Base-by-base conservation (phyloP, 2,888 invertebrate genomes). In the Elysia crispata region DNA sequence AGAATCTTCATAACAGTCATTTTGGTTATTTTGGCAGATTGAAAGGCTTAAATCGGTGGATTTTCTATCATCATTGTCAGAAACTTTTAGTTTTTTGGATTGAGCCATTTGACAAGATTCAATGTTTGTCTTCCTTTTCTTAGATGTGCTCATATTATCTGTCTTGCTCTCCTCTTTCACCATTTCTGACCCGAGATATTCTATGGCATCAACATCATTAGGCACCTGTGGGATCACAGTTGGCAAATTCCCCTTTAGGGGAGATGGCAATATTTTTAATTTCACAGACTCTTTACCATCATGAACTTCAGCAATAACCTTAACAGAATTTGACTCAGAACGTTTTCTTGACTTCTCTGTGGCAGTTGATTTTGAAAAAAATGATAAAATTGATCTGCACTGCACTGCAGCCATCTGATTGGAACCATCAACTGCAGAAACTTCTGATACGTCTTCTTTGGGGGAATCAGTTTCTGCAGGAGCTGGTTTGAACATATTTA, bases 241-340 rank as follows among this genome's bases (percentile, higher is more conserved):
- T 41, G 41, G 11, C 11, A 11, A 41, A 41, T 41, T 41, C 41
- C 41, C 5, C 11, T 41, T 41, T 3, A 41, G 41, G 41, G 41
- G 41, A 41, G 41, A 41, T 41, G 41, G 41, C 41, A 41, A 41
- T 13, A 28, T 25, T 18, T 69, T 31, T 20, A n/a, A 57, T 20
- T 73, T 62, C 31, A 33, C 25, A 57, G 31, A 64, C 23, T 30
- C n/a, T 60, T 83, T 81, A 66, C 78, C 78, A 18, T 66, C 60
- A 67, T 85, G 85, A 72, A 85, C 62, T 33, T 84, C 81, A 57
- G 81, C 85, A 33, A 72, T 81, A 5, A 83, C 74, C 30, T 83
- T 83, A 1, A 84, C 64, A 28, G 50, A 31, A 11, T 33, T 49
- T 18, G 72, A 18, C 15, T 33, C 18, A 20, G 30, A 25, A 13